phyloP scores from a whole-genome alignment of 2,888 invertebrate species.

The Allolobophora icterica region DNA sequence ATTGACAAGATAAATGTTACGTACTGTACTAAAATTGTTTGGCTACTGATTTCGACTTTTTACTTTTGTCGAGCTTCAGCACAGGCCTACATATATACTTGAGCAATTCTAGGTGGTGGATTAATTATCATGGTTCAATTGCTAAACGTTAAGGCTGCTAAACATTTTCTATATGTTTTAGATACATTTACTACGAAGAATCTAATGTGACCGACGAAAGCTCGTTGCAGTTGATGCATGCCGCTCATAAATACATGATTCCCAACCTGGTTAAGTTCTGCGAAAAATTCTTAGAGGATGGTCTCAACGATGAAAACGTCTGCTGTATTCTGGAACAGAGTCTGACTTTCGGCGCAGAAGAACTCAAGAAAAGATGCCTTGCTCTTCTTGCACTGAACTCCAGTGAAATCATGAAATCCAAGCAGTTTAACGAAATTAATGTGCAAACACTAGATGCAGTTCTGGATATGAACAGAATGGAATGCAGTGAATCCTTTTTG shows the following conservation, averaged over 20 bases:
- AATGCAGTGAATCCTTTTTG: conserved; percentile 61
- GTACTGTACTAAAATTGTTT: too few relatives aligned
- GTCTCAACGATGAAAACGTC: conserved; percentile 45
- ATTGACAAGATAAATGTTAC: too few relatives aligned
- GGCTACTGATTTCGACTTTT: too few relatives aligned
- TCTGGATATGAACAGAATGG: conserved; percentile 74
- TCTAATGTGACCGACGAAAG: not conserved
- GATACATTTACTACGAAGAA: too few relatives aligned
- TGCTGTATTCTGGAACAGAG: too few relatives aligned
- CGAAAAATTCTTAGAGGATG: conserved; percentile 72
- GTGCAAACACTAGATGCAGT: conserved; percentile 74
- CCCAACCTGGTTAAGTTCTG: conserved; percentile 75
- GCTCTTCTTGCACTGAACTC: conserved; percentile 72
- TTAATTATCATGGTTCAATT: too few relatives aligned
- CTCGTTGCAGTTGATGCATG: conserved; percentile 69
- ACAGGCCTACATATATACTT: too few relatives aligned
- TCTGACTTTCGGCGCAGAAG: conserved; percentile 54
- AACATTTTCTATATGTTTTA: too few relatives aligned
- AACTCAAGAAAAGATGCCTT: conserved; percentile 75
- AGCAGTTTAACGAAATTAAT: conserved; percentile 70
- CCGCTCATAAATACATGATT: conserved; percentile 78
- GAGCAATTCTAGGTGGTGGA: too few relatives aligned
- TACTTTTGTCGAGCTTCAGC: too few relatives aligned
- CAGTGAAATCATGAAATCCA: conserved; percentile 69
- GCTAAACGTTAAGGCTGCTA: too few relatives aligned